Base-by-base conservation (phyloP, 2,113 vertebrate genomes). In the Ctenomys sociabilis region DNA sequence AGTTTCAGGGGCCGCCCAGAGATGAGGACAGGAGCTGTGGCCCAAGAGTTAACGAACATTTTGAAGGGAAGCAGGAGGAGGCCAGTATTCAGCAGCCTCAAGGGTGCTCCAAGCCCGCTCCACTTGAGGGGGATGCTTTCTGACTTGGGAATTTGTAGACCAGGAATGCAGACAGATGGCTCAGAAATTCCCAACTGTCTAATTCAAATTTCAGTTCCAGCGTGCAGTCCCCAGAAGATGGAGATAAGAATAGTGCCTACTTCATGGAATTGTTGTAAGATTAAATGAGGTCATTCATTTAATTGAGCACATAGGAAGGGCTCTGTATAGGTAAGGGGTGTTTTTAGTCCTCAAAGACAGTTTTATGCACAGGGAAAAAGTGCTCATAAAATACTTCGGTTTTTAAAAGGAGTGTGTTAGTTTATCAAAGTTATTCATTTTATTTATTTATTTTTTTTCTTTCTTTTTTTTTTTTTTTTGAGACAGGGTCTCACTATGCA, bases 381-480 rank as follows among this genome's bases (percentile, higher is more conserved):
- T 54, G 81, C 80, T 90, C 72, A 57, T 85, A 90, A 86, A 77
- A 63, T 32, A 77, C 54, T 61, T 75, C 45, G 32, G 59, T 24
- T 68, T 75, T 85, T 64, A 32, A 86, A 95, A 96, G 19, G 40
- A 82, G 45, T 68, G 61, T 85, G 85, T 91, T 81, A 87, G 84
- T 85, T 90, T 88, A 77, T 77, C 73, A 70, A 93, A 90, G n/a
- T 85, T 63, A 93, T 17, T 22, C 1, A 24, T 80, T 88, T 75
- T 80, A 68, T 88, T n/a, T n/a, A n/a, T n/a, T n/a, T n/a, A n/a
- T n/a, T n/a, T n/a, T n/a, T n/a, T n/a, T n/a, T n/a, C n/a, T n/a
- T n/a, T n/a, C n/a, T n/a, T n/a, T n/a, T n/a, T n/a, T n/a, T n/a
- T n/a, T n/a, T n/a, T n/a, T n/a, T n/a, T n/a, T n/a, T n/a, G n/a